These are phyloP conservation scores for Bagarius yarrelli DNA, from an alignment of 2,113 vertebrate genomes.

Conservation along the genomic window DNA sequence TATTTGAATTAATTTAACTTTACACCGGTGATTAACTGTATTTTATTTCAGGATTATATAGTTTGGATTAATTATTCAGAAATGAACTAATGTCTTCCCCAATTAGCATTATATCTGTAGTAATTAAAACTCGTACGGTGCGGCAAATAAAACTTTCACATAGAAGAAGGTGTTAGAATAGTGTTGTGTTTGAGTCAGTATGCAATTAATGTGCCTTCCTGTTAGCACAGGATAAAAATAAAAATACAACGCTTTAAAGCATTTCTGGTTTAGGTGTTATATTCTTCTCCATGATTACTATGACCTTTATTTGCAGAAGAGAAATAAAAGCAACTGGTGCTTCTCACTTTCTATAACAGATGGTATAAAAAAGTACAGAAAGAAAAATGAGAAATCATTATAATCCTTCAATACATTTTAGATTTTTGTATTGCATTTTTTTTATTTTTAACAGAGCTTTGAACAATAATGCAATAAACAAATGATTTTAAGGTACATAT, in stretches of 20 bases:
- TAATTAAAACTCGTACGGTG: too few relatives aligned
- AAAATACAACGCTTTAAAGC: not conserved
- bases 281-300: not conserved
- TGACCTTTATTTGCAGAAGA: not conserved
- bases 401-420: too few relatives aligned
- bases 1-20: not conserved
- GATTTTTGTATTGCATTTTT: too few relatives aligned
- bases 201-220: not conserved
- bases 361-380: too few relatives aligned
- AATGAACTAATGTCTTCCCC: not conserved
- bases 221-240: constrained; percentile 2
- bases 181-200: constrained; percentile 1
- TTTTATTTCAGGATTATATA: not conserved
- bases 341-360: not conserved
- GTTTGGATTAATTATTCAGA: not conserved
- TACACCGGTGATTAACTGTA: not conserved
- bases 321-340: not conserved
- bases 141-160: not conserved
- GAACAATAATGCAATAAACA: not conserved
- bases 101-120: not conserved
- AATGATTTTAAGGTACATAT: not conserved
- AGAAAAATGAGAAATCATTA: too few relatives aligned
- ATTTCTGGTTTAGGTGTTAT: not conserved
- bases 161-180: not conserved
- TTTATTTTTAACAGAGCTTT: too few relatives aligned